Evolutionary conservation across 2,888 invertebrate species (phyloP), one percentile per base, ranked within the genome.

Genomic region (Lepetodrilus schrolli): DNA sequence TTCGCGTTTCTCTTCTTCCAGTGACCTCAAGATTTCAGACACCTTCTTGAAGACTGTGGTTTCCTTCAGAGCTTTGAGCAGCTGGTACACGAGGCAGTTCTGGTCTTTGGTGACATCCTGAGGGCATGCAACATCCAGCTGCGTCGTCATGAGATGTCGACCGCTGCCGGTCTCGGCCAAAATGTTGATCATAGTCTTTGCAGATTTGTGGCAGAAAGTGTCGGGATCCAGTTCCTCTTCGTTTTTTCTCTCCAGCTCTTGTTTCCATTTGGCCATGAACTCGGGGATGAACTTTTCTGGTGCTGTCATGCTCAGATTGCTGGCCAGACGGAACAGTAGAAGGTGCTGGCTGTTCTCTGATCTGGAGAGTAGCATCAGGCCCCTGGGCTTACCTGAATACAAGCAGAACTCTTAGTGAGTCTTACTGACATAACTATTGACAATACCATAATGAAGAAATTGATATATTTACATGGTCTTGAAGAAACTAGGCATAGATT

Each of bases 51-150:
- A 80, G 4, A 78, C 23, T 1, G 75, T 23, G 20, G 73, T 51
- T 21, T 68, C n/a, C 58, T 81, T 79, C n/a, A 85, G 66, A 5
- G 78, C 78, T 0, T 21, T n/a, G 4, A 85, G 37, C 8, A 85
- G 70, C 2, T 75, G 30, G 20, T 73, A 26, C 0, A 77, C 50
- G 5, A 77, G 20, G 66, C 82, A 83, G 3, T 68, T 37, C 74
- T 78, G 75, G 49, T 77, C 66, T 26, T 75, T 30, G 5, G 74
- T 69, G 37, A 79, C 5, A 37, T 74, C 70, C 2, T 74, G 65
- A 4, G 70, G 70, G 65, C 81, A 84, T 7, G 72, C 21, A 4
- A 80, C 51, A 48, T 80, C 82, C 1, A 79, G 70, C 48, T 82
- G 81, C 1, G 81, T 81, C 5, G 78, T 77, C 20, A 82, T 70